Base-by-base conservation (phyloP, 2,113 vertebrate genomes). In the Boleophthalmus pectinirostris region DNA sequence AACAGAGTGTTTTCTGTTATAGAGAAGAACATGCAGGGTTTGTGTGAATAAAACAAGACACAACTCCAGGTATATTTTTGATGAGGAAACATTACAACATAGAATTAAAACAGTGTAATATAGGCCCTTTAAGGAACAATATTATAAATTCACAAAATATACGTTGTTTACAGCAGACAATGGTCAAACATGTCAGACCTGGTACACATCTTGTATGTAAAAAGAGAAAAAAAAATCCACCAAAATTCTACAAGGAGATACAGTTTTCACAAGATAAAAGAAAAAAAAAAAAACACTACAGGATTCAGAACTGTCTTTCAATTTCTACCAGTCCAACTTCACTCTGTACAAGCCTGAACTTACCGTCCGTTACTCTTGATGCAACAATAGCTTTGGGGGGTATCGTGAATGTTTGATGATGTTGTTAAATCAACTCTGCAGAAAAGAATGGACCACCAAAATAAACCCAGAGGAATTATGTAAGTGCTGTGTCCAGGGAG, bases 401-500 rank as follows among this genome's bases (percentile, higher is more conserved):
- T 29, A n/a, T 64, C 4, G 18, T 64, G 33, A 64, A 64, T 64
- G 33, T 64, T 64, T 64, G 61, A 64, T 64, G 61, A 64, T 38
- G 61, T 43, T 20, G 61, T 64, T 64, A 35, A 64, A 64, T 64
- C 33, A 33, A 64, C 61, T 35, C 29, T n/a, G 33, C 61, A 38
- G 61, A 64, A 43, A 38, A 64, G 29, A 64, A 64, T 64, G 61
- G 61, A 38, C 33, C 61, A 21, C 58, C 58, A 43, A 64, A 64
- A 38, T 64, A 43, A 64, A 64, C 61, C 33, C 58, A 64, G 21
- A 64, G 29, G 33, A 64, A 38, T 64, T n/a, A 64, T 64, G 61
- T 64, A 64, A 64, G 61, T 64, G 61, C 33, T 16, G 20, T 64
- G 61, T 38, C 33, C 9, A n/a, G 61, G 33, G 61, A 61, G 38